These are phyloP conservation scores for Drosophila sordidula DNA, from an alignment of 2,888 invertebrate genomes.

Conservation along the genomic window DNA sequence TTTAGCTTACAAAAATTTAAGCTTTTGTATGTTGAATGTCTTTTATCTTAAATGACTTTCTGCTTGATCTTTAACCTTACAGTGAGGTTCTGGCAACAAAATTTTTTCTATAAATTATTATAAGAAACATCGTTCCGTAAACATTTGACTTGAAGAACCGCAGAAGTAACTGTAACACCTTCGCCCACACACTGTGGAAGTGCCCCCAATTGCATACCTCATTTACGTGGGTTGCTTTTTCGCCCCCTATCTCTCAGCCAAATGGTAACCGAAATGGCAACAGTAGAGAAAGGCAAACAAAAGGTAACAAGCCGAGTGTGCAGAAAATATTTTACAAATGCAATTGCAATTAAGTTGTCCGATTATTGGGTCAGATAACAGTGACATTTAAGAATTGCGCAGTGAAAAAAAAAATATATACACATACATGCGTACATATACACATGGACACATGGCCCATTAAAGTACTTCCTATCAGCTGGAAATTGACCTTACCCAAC, in stretches of 20 bases:
- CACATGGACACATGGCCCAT: slow-evolving; percentile 18
- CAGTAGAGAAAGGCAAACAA: slow-evolving; percentile 14
- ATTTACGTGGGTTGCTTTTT: slow-evolving; percentile 1
- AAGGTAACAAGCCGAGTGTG: slow-evolving; percentile 26
- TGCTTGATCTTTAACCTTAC: no score
- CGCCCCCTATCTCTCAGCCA: background rate
- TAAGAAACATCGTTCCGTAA: background rate
- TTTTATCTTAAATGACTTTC: no score
- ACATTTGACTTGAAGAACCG: background rate
- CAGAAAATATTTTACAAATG: slow-evolving; percentile 59
- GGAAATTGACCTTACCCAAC: slow-evolving; percentile 39
- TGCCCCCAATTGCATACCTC: slow-evolving; percentile 10
- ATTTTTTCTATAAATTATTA: no score
- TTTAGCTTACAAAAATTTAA: no score
- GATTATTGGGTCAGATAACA: slow-evolving; percentile 78
- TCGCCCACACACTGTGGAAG: background rate
- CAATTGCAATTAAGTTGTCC: slow-evolving; percentile 81
- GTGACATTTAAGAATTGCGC: slow-evolving; percentile 68
- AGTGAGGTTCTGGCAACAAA: no score
- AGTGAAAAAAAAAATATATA: slow-evolving; percentile 30
- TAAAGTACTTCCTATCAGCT: slow-evolving; percentile 32
- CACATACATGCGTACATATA: background rate
- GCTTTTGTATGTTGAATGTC: no score
- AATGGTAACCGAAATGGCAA: background rate
- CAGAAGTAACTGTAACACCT: background rate